Base-by-base conservation (phyloP, 2,888 invertebrate species). In the Belgica antarctica region DNA sequence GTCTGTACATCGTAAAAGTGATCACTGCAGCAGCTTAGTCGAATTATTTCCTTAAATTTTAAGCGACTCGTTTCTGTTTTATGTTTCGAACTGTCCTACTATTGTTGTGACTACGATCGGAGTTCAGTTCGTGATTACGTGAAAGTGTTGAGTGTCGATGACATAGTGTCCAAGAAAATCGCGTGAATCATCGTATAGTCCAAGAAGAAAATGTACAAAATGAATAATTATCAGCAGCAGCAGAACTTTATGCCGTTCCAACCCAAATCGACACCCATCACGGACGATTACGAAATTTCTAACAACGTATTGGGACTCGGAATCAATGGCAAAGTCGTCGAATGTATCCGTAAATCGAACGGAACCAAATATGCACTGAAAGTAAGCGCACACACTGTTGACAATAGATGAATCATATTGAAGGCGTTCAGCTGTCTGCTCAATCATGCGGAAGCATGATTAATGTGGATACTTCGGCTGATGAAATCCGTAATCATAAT, bases 261-360 rank as follows among this genome's bases (percentile, higher is more conserved):
- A 71, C 78, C 90, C 46, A 95, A 94, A 85, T 86, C 87, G 75
- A 88, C 89, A 68, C 88, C 90, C 59, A 90, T 96, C 74, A 89
- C 88, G 62, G 90, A 93, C 72, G 95, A 96, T 81, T 97, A 94
- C 81, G 89, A 90, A 78, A 92, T 97, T 76, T 92, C 94, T 34
- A 91, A 89, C 77, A 92, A 89, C 72, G 96, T 98, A 52, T 85
- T 99, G 72, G 98, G 98, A 57, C 86, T 97, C 72, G 98, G 98
- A 10, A 97, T 99, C 74, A 99, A 97, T 81, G 98, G 98, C 72
- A 98, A 98, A 86, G 98, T 99, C 69, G 91, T 99, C 17, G 93
- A 97, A 82, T 98, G 97, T 81, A 89, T 87, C 76, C 86, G 87
- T 72, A 90, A 89, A 75, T 82, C 82, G 62, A 89, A 87, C 0